Base-by-base conservation (phyloP, 2,797 vertebrate species). In the Tangara arthus region DNA sequence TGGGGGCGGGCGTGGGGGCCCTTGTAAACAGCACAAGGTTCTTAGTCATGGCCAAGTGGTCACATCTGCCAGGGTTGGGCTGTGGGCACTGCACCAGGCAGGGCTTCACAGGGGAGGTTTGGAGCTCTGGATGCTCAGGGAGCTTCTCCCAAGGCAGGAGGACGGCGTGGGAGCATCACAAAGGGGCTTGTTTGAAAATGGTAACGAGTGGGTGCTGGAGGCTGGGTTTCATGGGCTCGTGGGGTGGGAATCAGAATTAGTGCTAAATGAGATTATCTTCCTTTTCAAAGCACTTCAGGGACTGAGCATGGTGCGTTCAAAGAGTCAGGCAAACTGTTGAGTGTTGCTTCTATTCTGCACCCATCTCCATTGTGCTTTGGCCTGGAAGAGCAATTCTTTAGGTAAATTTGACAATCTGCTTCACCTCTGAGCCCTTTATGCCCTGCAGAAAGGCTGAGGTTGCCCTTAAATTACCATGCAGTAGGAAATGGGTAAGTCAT, bases 141-240 rank as follows among this genome's bases (percentile, higher is more conserved):
- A 80, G 75, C 44, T 76, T 87, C 70, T 92, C 39, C 63, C 32
- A 2, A 82, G 52, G 64, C 78, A 39, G 89, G 84, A 69, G 89
- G 60, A 60, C 0, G 1, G 76, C 13, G 91, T 96, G 96, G 95
- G 96, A 95, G 91, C 57, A 76, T 68, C 85, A 94, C 82, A 94
- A 93, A 93, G 94, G 87, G 73, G 30, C 61, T 87, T 0, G 4
- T 56, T 89, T 68, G 91, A 80, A 95, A 94, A 91, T 91, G 89
- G 91, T 37, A 96, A 94, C 27, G 20, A 89, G 96, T 96, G 96
- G 95, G 96, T 91, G 95, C 69, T 44, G 76, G 72, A 90, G 82
- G 87, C 57, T 88, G 89, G 28, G 61, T 57, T 91, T 86, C 84
- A 32, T 2, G 22, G 82, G 82, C 82, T 90, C 8, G 0, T 56